Evolutionary conservation across 1,140 invertebrate species (phyloP).

Genomic region (Riptortus pedestris): DNA sequence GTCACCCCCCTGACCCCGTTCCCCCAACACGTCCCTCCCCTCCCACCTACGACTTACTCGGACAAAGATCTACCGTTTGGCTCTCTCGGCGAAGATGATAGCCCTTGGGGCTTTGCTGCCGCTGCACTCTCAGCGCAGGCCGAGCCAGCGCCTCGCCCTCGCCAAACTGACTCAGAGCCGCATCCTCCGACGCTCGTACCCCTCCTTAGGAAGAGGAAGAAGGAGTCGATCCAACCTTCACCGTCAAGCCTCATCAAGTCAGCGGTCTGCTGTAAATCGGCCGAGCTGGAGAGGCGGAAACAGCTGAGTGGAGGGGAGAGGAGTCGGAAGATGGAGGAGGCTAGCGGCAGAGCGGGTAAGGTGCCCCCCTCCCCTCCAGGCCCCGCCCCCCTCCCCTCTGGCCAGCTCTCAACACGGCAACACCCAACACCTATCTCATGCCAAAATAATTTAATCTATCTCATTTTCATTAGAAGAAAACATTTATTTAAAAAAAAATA

Average conservation of each 20-base stretch:
- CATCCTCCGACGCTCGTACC: not conserved
- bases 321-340: conserved; percentile 12
- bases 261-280: conserved; percentile 50
- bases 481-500: too few species aligned
- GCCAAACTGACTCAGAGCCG: not conserved
- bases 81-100: conserved; percentile 34
- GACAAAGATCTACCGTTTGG: conserved; percentile 34
- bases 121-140: conserved; percentile 2
- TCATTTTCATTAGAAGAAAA: too few species aligned
- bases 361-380: conserved; percentile 19
- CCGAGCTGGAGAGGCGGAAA: conserved; percentile 37
- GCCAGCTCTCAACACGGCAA: conserved; percentile 18
- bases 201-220: conserved; percentile 33
- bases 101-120: conserved; percentile 69
- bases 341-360: conserved; percentile 11
- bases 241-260: conserved; percentile 50
- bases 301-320: conserved; percentile 12
- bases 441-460: too few species aligned
- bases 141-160: not conserved
- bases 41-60: conserved; percentile 5
- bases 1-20: conserved; percentile 31
- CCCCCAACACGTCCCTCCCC: conserved; percentile 29
- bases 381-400: conserved; percentile 22
- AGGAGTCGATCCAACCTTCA: conserved; percentile 33
- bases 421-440: conserved; percentile 1